A percentile compares a stretch with the other conserved stretches of the same genome.
Evolutionary conservation across 2,888 invertebrate genomes (phyloP).

Genomic region (Eurytoma californica): DNA sequence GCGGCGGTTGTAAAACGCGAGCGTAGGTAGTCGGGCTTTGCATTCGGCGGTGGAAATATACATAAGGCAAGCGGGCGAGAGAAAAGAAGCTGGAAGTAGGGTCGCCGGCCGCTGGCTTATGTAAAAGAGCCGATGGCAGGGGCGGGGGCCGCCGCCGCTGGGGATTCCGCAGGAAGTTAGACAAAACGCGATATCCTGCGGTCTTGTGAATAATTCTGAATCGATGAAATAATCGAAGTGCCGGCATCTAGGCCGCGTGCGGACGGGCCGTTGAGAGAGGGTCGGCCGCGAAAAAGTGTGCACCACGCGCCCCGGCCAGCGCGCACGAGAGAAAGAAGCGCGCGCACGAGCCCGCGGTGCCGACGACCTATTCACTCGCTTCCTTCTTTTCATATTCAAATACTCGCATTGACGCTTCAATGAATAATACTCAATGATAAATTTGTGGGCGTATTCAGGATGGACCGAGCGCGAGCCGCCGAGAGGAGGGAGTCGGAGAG

Average conservation of each 20-base stretch:
- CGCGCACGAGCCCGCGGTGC: conserved; percentile 9
- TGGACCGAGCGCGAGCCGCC: conserved; percentile 64
- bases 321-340: conserved; percentile 16
- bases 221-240: conserved; percentile 75
- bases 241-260: conserved; percentile 67
- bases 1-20: conserved; percentile 19
- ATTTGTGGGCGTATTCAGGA: conserved; percentile 75
- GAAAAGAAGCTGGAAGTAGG: conserved; percentile 33
- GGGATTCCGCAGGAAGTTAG: conserved; percentile 73
- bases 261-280: neutral
- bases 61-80: conserved; percentile 29
- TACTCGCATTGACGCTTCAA: conserved; percentile 74
- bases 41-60: neutral
- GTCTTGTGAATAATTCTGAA: conserved; percentile 72
- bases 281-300: neutral
- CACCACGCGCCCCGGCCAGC: conserved; percentile 17
- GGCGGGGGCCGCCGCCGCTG: conserved; percentile 42
- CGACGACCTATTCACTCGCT: conserved; percentile 67
- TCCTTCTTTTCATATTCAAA: conserved; percentile 75
- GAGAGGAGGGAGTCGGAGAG: conserved; percentile 26
- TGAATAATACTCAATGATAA: conserved; percentile 75
- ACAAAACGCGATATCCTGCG: conserved; percentile 70
- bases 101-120: conserved; percentile 32
- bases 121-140: conserved; percentile 52
- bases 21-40: neutral